Evolutionary conservation across 2,888 invertebrate species (phyloP), one percentile per base, ranked within the genome.

Genomic region (Thereva nobilitata): DNA sequence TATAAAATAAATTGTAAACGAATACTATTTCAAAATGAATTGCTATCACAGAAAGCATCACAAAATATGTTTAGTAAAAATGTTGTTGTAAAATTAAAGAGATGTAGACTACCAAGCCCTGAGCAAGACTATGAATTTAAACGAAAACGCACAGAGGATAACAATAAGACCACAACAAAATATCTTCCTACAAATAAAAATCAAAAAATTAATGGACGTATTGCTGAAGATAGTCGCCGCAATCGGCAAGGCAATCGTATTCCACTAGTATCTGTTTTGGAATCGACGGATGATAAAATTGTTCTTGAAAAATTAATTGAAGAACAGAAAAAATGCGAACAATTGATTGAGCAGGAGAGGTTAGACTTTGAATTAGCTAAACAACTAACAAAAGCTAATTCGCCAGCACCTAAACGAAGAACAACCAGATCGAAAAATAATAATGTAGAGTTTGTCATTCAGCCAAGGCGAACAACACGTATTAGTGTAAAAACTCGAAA

Each of bases 321-420:
- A 9, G 68, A 64, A 37, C 68, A 68, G 47, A 57, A 64, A 34
- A 57, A 50, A 40, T 69, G 67, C 42, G 69, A 69, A 38, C 44
- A 63, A 55, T 37, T 52, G 34, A 50, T 64, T 37, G 54, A 47
- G 49, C 69, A 70, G 59, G 69, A 71, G 44, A 55, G 49, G 38
- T 23, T 35, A 12, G 71, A 71, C 54, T 67, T 52, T 59, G 68
- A 71, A 56, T 56, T 67, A 23, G 71, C 71, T 1, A 68, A 67
- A 57, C 67, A 70, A n/a, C 4, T 50, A 41, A 38, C n/a, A 1
- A 45, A 45, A 37, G 47, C 23, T 2, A 23, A 7, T 4, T 34
- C 8, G 35, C 47, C 37, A 34, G 4, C 7, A 47, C 12, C n/a
- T 42, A 10, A 6, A 47, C 35, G 37, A 45, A 38, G 47, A 47